Conservation (phyloP, 2,888 invertebrate species). For the Phortica okadai region DNA sequence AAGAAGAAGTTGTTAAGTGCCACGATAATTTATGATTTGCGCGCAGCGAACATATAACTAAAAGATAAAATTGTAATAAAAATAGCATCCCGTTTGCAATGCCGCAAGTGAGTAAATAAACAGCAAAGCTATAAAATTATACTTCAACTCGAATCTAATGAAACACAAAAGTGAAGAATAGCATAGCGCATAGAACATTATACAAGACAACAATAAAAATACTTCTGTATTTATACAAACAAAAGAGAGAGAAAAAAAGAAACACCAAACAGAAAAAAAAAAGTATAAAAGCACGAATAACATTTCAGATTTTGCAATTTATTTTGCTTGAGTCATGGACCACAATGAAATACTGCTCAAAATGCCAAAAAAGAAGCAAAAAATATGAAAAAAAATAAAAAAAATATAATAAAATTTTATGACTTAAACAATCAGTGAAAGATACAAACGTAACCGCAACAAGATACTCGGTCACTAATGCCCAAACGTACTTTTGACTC, state of each 20-base stretch:
- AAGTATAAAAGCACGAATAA: not conserved
- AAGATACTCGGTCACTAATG: not conserved
- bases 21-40: constrained; percentile 37
- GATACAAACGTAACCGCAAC: constrained; percentile 38
- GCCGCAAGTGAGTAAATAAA: constrained; percentile 33
- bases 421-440: constrained; percentile 57
- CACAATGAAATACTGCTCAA: constrained; percentile 50
- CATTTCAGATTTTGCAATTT: constrained; percentile 65
- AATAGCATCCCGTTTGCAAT: constrained; percentile 59
- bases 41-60: constrained; percentile 25
- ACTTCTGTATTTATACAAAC: constrained; percentile 21
- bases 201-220: no score
- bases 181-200: no score
- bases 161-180: no score
- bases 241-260: constrained; percentile 47
- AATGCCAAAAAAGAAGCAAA: constrained; percentile 32
- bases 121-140: constrained; percentile 52
- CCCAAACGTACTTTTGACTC: constrained; percentile 50
- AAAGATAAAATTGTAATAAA: constrained; percentile 52
- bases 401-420: constrained; percentile 51
- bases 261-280: constrained; percentile 54
- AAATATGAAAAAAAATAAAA: constrained; percentile 35
- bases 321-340: constrained; percentile 63
- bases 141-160: not conserved
- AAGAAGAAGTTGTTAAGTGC: constrained; percentile 35